These are phyloP conservation scores for Montipora capricornis DNA, from an alignment of 64 coral and sea anemone genomes.

Conservation along the genomic window DNA sequence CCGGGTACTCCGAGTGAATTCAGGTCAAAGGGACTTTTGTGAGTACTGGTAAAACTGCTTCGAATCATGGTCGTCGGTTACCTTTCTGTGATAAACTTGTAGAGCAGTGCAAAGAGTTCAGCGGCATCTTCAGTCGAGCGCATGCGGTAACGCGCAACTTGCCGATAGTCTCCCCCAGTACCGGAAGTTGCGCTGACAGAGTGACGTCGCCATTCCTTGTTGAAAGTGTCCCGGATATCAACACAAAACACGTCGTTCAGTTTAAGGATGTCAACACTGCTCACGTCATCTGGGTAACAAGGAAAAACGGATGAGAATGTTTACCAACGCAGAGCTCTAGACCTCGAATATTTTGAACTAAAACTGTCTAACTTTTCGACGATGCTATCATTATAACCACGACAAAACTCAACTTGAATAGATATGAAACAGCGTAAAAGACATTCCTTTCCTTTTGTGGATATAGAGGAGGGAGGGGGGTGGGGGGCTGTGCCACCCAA, in stretches of 20 bases:
- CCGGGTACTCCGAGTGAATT: too few relatives aligned
- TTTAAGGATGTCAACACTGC: conserved; percentile 94
- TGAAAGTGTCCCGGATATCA: conserved; percentile 88
- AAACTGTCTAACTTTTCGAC: too few relatives aligned
- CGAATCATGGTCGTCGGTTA: background rate
- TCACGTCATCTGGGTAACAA: conserved; percentile 76
- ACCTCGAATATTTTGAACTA: too few relatives aligned
- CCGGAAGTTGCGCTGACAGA: conserved; percentile 10
- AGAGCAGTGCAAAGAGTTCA: conserved; percentile 94
- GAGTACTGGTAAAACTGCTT: background rate
- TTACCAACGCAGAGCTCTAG: too few relatives aligned
- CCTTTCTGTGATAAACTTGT: conserved; percentile 85
- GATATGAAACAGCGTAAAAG: too few relatives aligned
- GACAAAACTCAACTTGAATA: too few relatives aligned
- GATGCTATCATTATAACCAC: too few relatives aligned
- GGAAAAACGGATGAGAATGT: too few relatives aligned
- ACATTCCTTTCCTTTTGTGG: too few relatives aligned
- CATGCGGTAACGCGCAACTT: conserved; percentile 96
- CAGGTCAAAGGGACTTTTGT: too few relatives aligned
- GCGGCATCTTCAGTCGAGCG: conserved; percentile 90
- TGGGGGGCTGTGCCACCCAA: too few relatives aligned
- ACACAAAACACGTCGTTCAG: conserved; percentile 69
- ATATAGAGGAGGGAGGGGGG: too few relatives aligned
- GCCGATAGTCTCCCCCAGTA: conserved; percentile 66
- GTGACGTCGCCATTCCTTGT: conserved; percentile 93